Base-by-base conservation (phyloP, 2,113 vertebrate species). In the Turdus rufiventris region DNA sequence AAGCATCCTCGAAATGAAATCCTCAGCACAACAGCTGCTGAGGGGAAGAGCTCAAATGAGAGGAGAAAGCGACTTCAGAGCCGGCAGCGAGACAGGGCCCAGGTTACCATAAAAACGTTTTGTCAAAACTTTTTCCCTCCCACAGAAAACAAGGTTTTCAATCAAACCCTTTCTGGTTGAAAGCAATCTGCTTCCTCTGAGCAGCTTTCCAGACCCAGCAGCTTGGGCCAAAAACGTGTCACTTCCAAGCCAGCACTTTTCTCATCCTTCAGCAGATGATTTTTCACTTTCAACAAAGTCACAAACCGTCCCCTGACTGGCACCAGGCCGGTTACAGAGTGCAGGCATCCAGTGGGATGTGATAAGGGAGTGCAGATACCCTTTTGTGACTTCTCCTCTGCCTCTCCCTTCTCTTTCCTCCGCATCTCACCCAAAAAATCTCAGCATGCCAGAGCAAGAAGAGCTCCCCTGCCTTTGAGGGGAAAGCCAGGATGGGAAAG, bases 111-210 rank as follows among this genome's bases (percentile, higher is more conserved):
- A 45, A 74, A 70, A 74, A 42, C 21, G 40, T 63, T 91, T 72
- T 43, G 81, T 91, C 85, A 81, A 82, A 94, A 53, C 66, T 74
- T 67, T 45, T 77, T 80, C 40, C 43, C 89, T 76, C 73, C 81
- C 33, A 15, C 6, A 3, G 74, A 91, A 96, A 93, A 85, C 70
- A 82, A 91, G 74, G 78, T 25, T 94, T 91, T 93, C 93, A 67
- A 43, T 80, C 86, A 81, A 74, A 67, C 38, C 17, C 19, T 34
- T 54, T 29, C 73, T 60, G 93, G 38, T 7, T 79, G 86, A 56
- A 86, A 89, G 87, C 73, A 83, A 91, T 74, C 93, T 77, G 89
- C 89, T 91, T 62, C 58, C 73, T 84, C 54, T 54, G 65, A 84
- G n/a, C 77, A 28, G 77, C 81, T 78, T 80, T 84, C 87, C 77